These are phyloP conservation scores for Yponomeuta cagnagella DNA, from an alignment of 2,888 invertebrate genomes.

Conservation along the genomic window DNA sequence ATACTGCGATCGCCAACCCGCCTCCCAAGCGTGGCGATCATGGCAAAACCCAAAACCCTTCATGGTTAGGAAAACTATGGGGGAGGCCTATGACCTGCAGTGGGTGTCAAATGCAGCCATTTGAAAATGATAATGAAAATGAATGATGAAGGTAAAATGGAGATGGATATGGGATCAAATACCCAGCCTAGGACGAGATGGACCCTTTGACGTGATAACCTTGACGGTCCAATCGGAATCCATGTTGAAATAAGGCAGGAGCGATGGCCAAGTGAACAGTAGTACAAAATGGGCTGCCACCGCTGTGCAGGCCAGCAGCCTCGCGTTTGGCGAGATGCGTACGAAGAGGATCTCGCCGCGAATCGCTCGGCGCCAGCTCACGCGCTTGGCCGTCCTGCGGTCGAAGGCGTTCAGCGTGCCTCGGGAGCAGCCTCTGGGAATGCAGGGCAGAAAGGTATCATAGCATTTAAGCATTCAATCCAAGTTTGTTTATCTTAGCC, in stretches of 20 bases:
- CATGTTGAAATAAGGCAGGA: slow-evolving; percentile 33
- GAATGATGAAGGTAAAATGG: no score
- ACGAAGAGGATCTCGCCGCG: slow-evolving; percentile 32
- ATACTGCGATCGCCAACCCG: no score
- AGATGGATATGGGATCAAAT: no score
- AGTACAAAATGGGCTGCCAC: slow-evolving; percentile 35
- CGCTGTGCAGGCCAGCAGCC: slow-evolving; percentile 42
- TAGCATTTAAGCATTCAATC: no score
- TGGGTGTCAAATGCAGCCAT: no score
- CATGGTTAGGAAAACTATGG: no score
- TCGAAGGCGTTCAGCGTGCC: slow-evolving; percentile 40
- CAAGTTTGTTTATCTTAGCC: no score
- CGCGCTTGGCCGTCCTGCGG: slow-evolving; percentile 28
- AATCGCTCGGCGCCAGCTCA: slow-evolving; percentile 22
- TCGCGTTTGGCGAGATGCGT: slow-evolving; percentile 55
- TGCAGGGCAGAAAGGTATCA: neutral
- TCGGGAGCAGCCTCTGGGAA: slow-evolving; percentile 50
- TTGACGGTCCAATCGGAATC: slow-evolving; percentile 41
- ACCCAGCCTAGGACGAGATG: no score
- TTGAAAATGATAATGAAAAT: no score
- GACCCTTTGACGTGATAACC: slow-evolving; percentile 28
- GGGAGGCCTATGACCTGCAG: no score
- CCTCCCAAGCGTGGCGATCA: no score
- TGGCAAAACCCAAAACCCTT: no score
- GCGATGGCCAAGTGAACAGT: slow-evolving; percentile 48